Percentiles rank a stretch among this genome's conserved stretches.
Evolutionary conservation across 2,113 vertebrate species (phyloP).

Genomic region (Spea multiplicata): DNA sequence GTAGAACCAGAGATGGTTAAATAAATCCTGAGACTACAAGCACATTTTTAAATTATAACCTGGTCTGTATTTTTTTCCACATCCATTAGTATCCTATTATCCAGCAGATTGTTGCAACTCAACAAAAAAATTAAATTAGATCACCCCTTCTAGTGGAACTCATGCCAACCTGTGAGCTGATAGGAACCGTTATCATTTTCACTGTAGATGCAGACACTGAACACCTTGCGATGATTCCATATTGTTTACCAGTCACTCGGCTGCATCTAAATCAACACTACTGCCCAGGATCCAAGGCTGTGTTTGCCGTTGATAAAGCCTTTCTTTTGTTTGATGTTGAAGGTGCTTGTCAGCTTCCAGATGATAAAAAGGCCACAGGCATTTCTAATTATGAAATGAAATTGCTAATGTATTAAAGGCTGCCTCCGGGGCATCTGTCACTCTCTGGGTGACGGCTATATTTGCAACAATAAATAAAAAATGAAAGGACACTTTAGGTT

Average conservation of each 20-base stretch:
- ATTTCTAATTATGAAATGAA: slow-evolving; percentile 57
- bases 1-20: not conserved
- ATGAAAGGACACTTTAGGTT: slow-evolving; percentile 3
- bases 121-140: not conserved
- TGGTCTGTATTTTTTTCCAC: not conserved
- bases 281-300: slow-evolving; percentile 40
- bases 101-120: not conserved
- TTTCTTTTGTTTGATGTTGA: slow-evolving; percentile 52
- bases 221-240: slow-evolving; percentile 18
- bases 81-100: slow-evolving; percentile 5
- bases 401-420: slow-evolving; percentile 37
- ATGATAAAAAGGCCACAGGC: slow-evolving; percentile 53
- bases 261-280: slow-evolving; percentile 35
- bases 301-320: slow-evolving; percentile 48
- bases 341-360: slow-evolving; percentile 43
- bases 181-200: not conserved
- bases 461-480: not conserved
- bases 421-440: slow-evolving; percentile 37
- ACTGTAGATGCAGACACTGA: not conserved
- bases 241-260: slow-evolving; percentile 30
- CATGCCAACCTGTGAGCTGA: not conserved
- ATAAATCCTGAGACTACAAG: not conserved
- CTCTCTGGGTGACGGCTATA: slow-evolving; percentile 30
- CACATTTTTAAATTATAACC: not conserved
- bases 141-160: fast-evolving